Evolutionary conservation across 2,797 vertebrate genomes (phyloP).

Genomic region (Pseudochirops cupreus): DNA sequence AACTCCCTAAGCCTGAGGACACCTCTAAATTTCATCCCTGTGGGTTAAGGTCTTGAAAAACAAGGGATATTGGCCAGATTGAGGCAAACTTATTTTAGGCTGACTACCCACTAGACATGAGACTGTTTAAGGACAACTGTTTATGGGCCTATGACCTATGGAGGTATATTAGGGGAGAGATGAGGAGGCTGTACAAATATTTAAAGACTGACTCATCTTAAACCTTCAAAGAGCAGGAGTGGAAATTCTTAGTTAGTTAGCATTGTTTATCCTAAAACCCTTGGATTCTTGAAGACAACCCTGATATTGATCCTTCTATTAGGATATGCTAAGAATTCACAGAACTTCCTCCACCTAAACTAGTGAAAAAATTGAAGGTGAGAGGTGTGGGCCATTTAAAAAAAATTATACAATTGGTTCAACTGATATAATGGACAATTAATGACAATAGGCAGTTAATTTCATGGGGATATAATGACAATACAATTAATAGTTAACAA

Average conservation of each 20-base stretch:
- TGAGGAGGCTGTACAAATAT: background rate
- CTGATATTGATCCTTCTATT: background rate
- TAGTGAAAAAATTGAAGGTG: background rate
- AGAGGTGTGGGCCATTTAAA: background rate
- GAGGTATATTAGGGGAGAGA: background rate
- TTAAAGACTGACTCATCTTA: background rate
- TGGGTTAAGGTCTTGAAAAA: background rate
- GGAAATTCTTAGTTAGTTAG: background rate
- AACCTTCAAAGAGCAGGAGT: background rate
- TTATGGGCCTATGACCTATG: background rate
- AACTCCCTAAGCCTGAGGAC: background rate
- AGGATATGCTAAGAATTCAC: background rate
- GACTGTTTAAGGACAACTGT: background rate
- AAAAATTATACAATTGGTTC: background rate
- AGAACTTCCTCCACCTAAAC: background rate
- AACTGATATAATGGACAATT: background rate
- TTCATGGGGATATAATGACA: background rate
- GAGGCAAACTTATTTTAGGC: background rate
- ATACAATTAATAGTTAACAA: background rate
- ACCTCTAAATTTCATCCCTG: background rate
- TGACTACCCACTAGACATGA: background rate
- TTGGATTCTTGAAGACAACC: background rate
- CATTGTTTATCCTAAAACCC: background rate
- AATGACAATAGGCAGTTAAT: background rate
- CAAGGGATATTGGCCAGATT: background rate